Conservation (phyloP, 2,113 vertebrate species). For the Oncorhynchus nerka region DNA sequence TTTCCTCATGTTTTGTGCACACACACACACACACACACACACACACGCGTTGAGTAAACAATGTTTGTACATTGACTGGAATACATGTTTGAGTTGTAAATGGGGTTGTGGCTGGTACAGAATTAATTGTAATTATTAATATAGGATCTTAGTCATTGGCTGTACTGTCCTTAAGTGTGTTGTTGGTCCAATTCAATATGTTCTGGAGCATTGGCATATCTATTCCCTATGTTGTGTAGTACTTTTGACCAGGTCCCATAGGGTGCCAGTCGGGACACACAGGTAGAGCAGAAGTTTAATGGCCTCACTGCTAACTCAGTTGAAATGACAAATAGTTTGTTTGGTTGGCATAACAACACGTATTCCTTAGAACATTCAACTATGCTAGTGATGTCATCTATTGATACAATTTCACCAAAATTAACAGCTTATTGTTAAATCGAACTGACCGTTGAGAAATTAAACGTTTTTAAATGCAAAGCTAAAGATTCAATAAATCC, state of each 20-base stretch:
- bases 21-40: slow-evolving; percentile 53
- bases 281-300: slow-evolving; percentile 1
- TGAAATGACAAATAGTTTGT: slow-evolving; percentile 24
- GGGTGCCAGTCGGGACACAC: neutral
- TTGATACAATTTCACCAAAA: slow-evolving; percentile 14
- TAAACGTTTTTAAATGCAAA: slow-evolving; percentile 39
- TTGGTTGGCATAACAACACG: slow-evolving; percentile 22
- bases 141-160: slow-evolving; percentile 13
- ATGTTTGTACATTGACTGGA: slow-evolving; percentile 53
- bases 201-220: neutral
- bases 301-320: slow-evolving; percentile 28
- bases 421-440: slow-evolving; percentile 17
- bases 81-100: slow-evolving; percentile 42
- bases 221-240: too few relatives aligned
- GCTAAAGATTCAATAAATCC: slow-evolving; percentile 14
- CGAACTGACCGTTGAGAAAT: slow-evolving; percentile 33
- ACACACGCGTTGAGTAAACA: slow-evolving; percentile 54
- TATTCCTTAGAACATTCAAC: slow-evolving; percentile 35
- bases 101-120: slow-evolving; percentile 57
- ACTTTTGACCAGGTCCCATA: too few relatives aligned
- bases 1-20: too few relatives aligned
- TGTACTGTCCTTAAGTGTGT: neutral
- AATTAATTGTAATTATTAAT: slow-evolving; percentile 43
- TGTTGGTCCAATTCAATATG: slow-evolving; percentile 44
- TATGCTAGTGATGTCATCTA: slow-evolving; percentile 14